Base-by-base conservation (phyloP, 2,113 vertebrate species). In the Bos javanicus region DNA sequence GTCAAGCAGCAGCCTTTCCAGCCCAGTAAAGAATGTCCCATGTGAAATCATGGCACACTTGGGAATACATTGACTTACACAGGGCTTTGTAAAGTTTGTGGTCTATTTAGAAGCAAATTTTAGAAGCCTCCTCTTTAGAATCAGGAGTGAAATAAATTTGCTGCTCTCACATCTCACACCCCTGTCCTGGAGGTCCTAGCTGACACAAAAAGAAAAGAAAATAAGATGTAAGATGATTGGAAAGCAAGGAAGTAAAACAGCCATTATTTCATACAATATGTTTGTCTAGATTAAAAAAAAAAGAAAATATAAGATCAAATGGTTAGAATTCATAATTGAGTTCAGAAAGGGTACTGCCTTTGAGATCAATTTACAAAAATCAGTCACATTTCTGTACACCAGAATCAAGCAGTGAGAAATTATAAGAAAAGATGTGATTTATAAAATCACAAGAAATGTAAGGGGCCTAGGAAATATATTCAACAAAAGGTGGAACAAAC, bases 121-220 rank as follows among this genome's bases (percentile, higher is more conserved):
- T 87, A 92, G 82, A 96, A 92, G 80, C 21, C 74, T 57, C 6
- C 12, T 43, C 62, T 97, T 93, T 39, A 81, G 82, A 91, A 95
- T 84, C 10, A 54, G 46, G n/a, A 86, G 17, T 33, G 54, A 81
- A 64, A 56, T 62, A 71, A 92, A 46, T n/a, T 91, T 78, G 21
- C 28, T 64, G 52, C 28, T 78, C 39, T 95, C 2, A 82, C 23
- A 43, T 78, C 16, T 78, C 33, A 46, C 33, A 95, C 48, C 33
- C 33, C 23, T 90, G 36, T 94, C 56, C 74, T 76, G 5, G 80
- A 80, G 56, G n/a, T 92, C 30, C 60, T 62, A 2, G 11, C 8
- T 16, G 12, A 14, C 59, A 59, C 25, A 67, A 83, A 87, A 48
- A 92, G 82, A 95, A 96, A 91, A 56, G 71, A 83, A 76, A 88